These are phyloP conservation scores for Montipora capricornis DNA, from an alignment of 64 coral and sea anemone species.

Conservation along the genomic window DNA sequence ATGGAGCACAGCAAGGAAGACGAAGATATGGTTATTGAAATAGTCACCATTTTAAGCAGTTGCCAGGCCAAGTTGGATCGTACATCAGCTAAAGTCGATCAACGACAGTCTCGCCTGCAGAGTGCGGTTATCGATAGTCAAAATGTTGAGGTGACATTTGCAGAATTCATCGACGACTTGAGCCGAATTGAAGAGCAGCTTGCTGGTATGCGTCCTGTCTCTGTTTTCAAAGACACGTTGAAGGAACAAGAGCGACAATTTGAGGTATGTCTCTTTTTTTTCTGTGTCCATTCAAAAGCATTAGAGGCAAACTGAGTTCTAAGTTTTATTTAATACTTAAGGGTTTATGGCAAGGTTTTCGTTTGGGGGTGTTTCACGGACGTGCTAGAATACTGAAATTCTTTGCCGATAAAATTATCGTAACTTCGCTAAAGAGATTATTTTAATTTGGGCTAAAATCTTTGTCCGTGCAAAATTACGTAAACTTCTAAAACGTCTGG, in stretches of 20 bases:
- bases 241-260: slow-evolving; percentile 94
- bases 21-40: slow-evolving; percentile 73
- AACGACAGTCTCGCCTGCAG: slow-evolving; percentile 80
- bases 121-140: slow-evolving; percentile 80
- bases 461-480: no score
- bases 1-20: slow-evolving; percentile 83
- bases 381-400: no score
- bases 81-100: slow-evolving; percentile 69
- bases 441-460: no score
- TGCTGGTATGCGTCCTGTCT: slow-evolving; percentile 87
- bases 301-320: neutral
- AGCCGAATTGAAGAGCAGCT: slow-evolving; percentile 88
- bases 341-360: no score
- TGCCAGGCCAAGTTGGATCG: slow-evolving; percentile 88
- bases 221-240: slow-evolving; percentile 82
- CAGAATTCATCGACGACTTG: slow-evolving; percentile 91
- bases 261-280: slow-evolving; percentile 50
- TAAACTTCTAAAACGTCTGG: no score
- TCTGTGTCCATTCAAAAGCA: no score
- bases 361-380: no score
- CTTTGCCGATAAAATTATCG: neutral
- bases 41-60: slow-evolving; percentile 83
- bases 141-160: slow-evolving; percentile 81
- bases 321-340: no score
- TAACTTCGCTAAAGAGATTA: no score